A percentile compares a stretch with the other conserved stretches of the same genome.
These are phyloP conservation scores for Chironomus striatipennis DNA, from an alignment of 1,140 invertebrate species.

Conservation along the genomic window DNA sequence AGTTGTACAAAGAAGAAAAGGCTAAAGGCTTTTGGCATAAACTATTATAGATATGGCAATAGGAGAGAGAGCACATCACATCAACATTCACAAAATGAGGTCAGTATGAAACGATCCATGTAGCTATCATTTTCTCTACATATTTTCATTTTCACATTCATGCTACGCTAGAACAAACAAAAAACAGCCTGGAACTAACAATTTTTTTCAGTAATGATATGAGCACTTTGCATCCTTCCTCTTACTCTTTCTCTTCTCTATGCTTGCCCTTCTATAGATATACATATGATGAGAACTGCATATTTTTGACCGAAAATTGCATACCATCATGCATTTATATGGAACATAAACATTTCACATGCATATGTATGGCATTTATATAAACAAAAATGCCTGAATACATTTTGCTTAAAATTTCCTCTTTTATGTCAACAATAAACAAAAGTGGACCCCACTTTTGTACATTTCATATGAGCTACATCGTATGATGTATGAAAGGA, in stretches of 20 bases:
- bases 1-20: too few relatives aligned
- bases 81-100: background rate
- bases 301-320: background rate
- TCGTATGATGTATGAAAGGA: too few relatives aligned
- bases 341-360: slow-evolving; percentile 3
- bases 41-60: background rate
- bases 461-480: too few relatives aligned
- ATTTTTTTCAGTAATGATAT: background rate
- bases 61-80: background rate
- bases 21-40: too few relatives aligned
- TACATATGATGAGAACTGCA: background rate
- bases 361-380: background rate
- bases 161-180: background rate
- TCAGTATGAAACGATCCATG: background rate
- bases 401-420: background rate
- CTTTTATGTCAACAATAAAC: background rate
- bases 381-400: background rate
- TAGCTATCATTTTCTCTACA: background rate
- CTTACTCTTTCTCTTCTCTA: background rate
- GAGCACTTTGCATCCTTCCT: background rate
- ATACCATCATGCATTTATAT: background rate
- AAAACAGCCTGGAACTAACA: background rate
- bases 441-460: background rate
- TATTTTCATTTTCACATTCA: background rate
- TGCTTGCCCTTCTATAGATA: background rate